Evolutionary conservation across 2,797 vertebrate species (phyloP).

Genomic region (Emys orbicularis): DNA sequence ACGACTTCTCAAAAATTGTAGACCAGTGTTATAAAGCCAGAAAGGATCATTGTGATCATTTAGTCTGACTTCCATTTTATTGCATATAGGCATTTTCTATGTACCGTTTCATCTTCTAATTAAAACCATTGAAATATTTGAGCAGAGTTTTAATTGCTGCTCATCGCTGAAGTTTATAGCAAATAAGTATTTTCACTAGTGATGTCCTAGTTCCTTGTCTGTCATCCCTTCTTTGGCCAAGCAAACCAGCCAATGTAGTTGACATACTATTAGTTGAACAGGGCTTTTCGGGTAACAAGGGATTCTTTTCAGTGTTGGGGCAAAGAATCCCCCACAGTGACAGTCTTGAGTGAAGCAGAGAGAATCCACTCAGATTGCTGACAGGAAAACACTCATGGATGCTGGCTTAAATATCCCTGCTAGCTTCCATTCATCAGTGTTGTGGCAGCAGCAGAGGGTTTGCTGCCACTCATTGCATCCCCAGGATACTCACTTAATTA

Average conservation of each 20-base stretch:
- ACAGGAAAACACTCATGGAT: background rate
- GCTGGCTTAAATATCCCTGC: background rate
- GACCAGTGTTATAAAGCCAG: too few species aligned
- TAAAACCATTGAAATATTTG: background rate
- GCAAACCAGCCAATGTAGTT: background rate
- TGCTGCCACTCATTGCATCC: background rate
- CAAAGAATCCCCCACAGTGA: background rate
- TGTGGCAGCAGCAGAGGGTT: accelerated
- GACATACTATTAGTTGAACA: background rate
- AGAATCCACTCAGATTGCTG: accelerated
- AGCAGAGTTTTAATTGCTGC: background rate
- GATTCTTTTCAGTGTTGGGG: background rate
- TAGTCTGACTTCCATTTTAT: background rate
- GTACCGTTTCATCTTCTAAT: background rate
- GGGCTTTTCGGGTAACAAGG: background rate
- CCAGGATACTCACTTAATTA: background rate
- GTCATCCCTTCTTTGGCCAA: background rate
- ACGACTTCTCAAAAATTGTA: too few species aligned
- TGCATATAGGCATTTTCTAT: background rate
- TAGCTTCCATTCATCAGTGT: background rate
- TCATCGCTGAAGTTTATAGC: background rate
- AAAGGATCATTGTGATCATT: background rate
- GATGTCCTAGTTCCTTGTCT: background rate
- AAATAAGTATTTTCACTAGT: background rate
- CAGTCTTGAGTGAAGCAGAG: background rate